Evolutionary conservation across 2,113 vertebrate species (phyloP), one percentile per base, ranked within the genome.

Genomic region (Nibea coibor): DNA sequence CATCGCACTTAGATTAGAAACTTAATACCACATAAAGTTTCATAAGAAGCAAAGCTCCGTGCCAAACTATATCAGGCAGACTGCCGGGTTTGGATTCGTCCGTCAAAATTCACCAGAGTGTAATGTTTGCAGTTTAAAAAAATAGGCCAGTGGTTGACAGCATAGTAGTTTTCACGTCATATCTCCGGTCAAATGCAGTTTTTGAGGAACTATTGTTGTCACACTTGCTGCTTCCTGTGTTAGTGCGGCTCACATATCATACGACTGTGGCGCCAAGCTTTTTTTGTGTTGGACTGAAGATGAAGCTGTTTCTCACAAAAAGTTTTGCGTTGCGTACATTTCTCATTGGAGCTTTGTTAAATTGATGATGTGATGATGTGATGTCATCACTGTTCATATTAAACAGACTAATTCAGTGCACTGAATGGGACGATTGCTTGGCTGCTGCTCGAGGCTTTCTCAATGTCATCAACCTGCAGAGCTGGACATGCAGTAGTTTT

Each of bases 191-290:
- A n/a, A 69, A 61, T 43, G 20, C 65, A 69, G 56, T 78, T 78
- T 78, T 28, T 16, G 65, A 53, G 19, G 20, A 3, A 28, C 43
- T 53, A 22, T 50, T 61, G 45, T 42, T 28, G 65, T 78, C 43
- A 20, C 72, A 75, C 72, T 65, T 10, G 50, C 72, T 45, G 11
- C 22, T 26, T 65, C 61, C 11, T 66, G 31, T 76, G 62, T 76
- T 76, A 42, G 28, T 58, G 20, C 24, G 35, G 74, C 12, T 67
- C 53, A 59, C 65, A 61, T 51, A 69, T 11, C 15, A 19, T 53
- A 53, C 16, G 43, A 2, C 17, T 28, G 47, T 19, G 65, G 54
- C 19, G 31, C 5, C 31, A 19, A 1, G 26, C 26, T 43, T 56
- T 56, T 75, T 56, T 48, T 26, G 24, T 26, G 48, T 22, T 57